A percentile compares a stretch with the other conserved stretches of the same genome.
Conservation (phyloP, 2,888 invertebrate species). For the Hydraecia micacea region DNA sequence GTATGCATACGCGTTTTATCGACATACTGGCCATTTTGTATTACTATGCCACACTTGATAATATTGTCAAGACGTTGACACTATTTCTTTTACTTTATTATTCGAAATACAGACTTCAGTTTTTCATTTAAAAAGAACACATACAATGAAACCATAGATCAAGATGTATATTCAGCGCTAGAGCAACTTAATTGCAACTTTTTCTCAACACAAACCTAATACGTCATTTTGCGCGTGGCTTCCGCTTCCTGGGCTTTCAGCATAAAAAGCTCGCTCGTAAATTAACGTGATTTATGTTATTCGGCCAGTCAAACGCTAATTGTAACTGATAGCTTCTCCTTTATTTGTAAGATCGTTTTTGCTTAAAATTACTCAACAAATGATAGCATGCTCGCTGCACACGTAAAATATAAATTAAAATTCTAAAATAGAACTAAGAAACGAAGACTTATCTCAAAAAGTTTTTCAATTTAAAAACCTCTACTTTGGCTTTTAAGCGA, state of each 20-base stretch:
- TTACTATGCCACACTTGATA: constrained; percentile 6
- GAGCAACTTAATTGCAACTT: constrained; percentile 28
- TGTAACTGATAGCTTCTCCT: constrained; percentile 46
- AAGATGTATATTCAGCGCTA: constrained; percentile 19
- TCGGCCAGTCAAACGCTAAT: constrained; percentile 44
- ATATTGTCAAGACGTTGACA: constrained; percentile 3
- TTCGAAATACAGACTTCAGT: no score
- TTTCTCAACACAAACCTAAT: constrained; percentile 24
- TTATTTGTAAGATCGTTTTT: constrained; percentile 31
- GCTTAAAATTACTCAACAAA: constrained; percentile 28
- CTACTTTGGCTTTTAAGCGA: background rate
- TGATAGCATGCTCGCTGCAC: constrained; percentile 41
- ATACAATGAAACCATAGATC: constrained; percentile 29
- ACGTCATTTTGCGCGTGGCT: constrained; percentile 35
- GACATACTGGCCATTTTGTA: constrained; percentile 9
- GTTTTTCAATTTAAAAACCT: constrained; percentile 21
- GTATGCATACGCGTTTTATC: constrained; percentile 38
- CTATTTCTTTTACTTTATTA: background rate
- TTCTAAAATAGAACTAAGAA: constrained; percentile 20
- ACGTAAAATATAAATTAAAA: constrained; percentile 25
- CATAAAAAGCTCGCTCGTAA: constrained; percentile 43
- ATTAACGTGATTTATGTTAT: constrained; percentile 40
- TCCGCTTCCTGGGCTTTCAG: constrained; percentile 39
- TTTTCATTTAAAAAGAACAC: background rate
- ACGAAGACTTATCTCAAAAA: background rate